Base-by-base conservation (phyloP, 1,140 invertebrate genomes). In the Diplogasteroides magnus region DNA sequence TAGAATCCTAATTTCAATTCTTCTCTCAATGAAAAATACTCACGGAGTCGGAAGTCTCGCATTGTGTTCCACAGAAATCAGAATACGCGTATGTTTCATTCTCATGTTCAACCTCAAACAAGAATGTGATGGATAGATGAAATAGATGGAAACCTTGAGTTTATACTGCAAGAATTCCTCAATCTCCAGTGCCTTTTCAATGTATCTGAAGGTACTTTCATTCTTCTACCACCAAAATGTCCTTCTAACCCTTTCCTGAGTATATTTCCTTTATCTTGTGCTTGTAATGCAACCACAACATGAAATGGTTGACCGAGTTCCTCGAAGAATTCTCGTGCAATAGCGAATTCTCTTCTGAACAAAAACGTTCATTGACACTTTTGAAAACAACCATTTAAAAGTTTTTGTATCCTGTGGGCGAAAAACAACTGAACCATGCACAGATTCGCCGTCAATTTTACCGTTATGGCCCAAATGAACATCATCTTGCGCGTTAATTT, bases 61-160 rank as follows among this genome's bases (percentile, higher is more conserved):
- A 81, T 74, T 81, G 80, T n/a, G 80, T 77, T 27, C 79, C 79
- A 64, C 79, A 81, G 64, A 81, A 81, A 56, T 81, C 79, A 19
- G 74, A 77, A 61, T 81, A 81, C 19, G 79, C 68, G 59, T 82
- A 81, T 23, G 27, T 61, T 57, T 63, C 61, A 25, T 76, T 76
- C 67, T 77, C 79, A 61, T 81, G 77, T 57, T 75, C 64, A n/a
- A 75, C 72, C 59, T 59, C n/a, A 59, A 61, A 25, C 2, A 31
- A 56, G 6, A 19, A 26, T 27, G 66, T 11, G 28, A 11, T 58
- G 27, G 11, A 64, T 23, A 56, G 37, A 48, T 11, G 29, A 27
- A 27, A 27, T 27, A 23, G 27, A 48, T 48, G 0, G 37, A 62
- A 55, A 76, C 73, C 64, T 82, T 82, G 15, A 81, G 59, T 64